Percentiles rank a stretch among this genome's conserved stretches.
These are phyloP conservation scores for Gallinago stenura DNA, from an alignment of 2,797 vertebrate genomes.

Conservation along the genomic window DNA sequence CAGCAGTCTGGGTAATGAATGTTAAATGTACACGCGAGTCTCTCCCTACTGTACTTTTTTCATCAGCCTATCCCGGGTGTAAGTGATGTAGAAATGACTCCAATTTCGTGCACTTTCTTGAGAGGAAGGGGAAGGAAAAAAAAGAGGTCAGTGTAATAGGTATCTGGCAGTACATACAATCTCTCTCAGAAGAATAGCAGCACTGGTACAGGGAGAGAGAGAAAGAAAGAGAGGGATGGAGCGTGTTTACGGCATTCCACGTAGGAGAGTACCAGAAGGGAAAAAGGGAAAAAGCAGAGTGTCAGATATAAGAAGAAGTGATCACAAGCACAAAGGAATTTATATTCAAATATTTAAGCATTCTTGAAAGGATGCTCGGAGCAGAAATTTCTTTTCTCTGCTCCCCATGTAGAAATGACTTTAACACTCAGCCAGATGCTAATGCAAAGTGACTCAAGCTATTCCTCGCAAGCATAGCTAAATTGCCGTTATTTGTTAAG, in stretches of 20 bases:
- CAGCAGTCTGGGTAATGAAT: constrained; percentile 44
- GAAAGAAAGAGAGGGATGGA: background rate
- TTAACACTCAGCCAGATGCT: constrained; percentile 88
- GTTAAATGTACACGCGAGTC: constrained; percentile 34
- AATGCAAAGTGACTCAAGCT: constrained; percentile 93
- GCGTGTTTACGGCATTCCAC: constrained; percentile 34
- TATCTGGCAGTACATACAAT: background rate
- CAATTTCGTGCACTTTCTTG: constrained; percentile 36
- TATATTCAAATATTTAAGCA: constrained; percentile 87
- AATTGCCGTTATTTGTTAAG: constrained; percentile 98
- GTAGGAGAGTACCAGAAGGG: constrained; percentile 55
- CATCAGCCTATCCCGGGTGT: background rate
- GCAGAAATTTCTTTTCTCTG: constrained; percentile 83
- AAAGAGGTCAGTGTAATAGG: background rate
- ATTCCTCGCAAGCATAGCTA: constrained; percentile 90
- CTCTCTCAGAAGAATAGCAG: constrained; percentile 5
- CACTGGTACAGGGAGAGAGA: background rate
- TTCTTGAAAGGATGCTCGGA: constrained; percentile 84
- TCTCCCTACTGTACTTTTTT: constrained; percentile 35
- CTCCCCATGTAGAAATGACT: constrained; percentile 83
- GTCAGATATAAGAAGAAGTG: constrained; percentile 77
- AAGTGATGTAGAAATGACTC: constrained; percentile 10
- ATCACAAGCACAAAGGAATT: constrained; percentile 82
- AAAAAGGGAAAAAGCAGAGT: constrained; percentile 55
- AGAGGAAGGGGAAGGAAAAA: constrained; percentile 19